These are phyloP conservation scores for Melanaphis sacchari DNA, from an alignment of 1,140 invertebrate species.

Conservation along the genomic window DNA sequence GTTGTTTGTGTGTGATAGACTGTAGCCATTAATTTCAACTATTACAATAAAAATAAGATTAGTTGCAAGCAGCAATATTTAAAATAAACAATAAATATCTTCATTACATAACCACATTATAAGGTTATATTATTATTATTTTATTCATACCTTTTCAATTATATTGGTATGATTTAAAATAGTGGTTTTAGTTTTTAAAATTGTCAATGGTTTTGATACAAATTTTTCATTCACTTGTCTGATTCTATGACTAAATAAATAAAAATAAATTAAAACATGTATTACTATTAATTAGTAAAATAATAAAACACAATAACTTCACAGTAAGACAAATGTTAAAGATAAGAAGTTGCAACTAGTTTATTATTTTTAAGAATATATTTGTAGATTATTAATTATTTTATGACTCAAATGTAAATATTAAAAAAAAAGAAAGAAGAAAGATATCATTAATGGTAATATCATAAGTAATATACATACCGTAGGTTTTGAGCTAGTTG, in stretches of 20 bases:
- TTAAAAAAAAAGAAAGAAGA: background rate
- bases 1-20: conserved; percentile 98
- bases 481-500: conserved; percentile 78
- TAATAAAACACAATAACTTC: too few species aligned
- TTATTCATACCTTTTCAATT: conserved; percentile 39
- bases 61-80: background rate
- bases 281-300: background rate
- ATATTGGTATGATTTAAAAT: conserved; percentile 37
- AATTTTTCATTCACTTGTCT: conserved; percentile 32
- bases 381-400: background rate
- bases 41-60: conserved; percentile 1
- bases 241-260: conserved; percentile 39
- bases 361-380: background rate
- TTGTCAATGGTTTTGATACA: conserved; percentile 20
- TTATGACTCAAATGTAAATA: background rate
- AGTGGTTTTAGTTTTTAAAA: conserved; percentile 46
- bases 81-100: background rate
- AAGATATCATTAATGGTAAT: too few species aligned
- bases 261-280: background rate
- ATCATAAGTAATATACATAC: conserved; percentile 61
- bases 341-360: too few species aligned
- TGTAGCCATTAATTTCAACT: conserved; percentile 91
- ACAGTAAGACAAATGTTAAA: too few species aligned
- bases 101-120: background rate
- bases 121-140: background rate